Percentiles rank a stretch among this genome's conserved stretches.
Conservation (phyloP, 2,797 vertebrate genomes). For the Neoniphon sammara region DNA sequence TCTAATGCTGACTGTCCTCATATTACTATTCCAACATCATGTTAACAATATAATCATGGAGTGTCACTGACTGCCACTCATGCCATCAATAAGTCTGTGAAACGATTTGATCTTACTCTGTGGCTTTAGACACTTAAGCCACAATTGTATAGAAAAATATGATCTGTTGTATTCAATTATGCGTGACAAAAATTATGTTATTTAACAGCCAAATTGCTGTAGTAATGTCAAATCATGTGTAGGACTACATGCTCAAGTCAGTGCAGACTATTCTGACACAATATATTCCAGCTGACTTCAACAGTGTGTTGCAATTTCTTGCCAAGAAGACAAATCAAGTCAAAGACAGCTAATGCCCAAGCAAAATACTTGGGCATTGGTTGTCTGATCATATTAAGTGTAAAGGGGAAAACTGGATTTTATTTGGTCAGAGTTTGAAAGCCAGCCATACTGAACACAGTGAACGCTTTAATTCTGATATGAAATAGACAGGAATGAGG, state of each 20-base stretch:
- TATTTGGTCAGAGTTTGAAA: background rate
- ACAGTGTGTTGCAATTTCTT: background rate
- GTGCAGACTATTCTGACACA: background rate
- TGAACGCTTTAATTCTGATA: background rate
- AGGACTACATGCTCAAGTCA: no score
- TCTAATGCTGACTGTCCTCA: no score
- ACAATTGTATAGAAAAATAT: background rate
- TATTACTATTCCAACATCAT: no score
- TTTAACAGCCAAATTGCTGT: background rate
- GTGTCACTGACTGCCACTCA: no score
- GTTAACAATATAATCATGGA: no score
- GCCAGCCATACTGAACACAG: no score
- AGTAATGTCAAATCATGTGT: background rate
- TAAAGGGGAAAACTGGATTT: background rate
- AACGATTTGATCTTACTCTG: no score
- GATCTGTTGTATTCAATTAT: background rate
- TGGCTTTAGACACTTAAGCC: background rate
- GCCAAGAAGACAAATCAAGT: no score
- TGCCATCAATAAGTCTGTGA: no score
- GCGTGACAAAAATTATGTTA: background rate
- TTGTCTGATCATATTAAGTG: no score
- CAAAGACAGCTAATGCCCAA: no score
- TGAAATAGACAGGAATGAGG: background rate
- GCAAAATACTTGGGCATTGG: no score
- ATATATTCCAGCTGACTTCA: background rate